These are phyloP conservation scores for Drosophila murphyi DNA, from an alignment of 1,140 invertebrate genomes.

Conservation along the genomic window DNA sequence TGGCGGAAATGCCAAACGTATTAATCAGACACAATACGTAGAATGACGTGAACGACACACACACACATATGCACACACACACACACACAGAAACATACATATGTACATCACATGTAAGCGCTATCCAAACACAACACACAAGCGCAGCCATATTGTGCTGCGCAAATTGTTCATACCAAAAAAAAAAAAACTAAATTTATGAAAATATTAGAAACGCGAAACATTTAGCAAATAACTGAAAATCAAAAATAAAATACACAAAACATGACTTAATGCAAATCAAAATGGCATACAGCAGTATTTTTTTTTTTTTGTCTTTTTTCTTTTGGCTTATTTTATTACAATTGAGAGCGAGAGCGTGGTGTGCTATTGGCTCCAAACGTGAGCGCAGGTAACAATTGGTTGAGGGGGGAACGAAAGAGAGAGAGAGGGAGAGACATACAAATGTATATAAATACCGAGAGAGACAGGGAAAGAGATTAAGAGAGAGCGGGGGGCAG, in stretches of 20 bases:
- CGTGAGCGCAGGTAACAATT: constrained; percentile 61
- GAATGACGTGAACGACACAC: constrained; percentile 68
- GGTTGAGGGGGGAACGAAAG: constrained; percentile 1
- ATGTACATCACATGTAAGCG: constrained; percentile 58
- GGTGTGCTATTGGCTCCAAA: constrained; percentile 42
- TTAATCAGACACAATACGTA: constrained; percentile 69
- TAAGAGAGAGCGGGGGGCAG: constrained; percentile 21
- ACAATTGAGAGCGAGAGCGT: constrained; percentile 57
- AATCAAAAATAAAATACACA: constrained; percentile 34
- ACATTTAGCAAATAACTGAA: constrained; percentile 44
- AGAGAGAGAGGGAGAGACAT: not conserved
- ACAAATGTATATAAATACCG: too few species aligned
- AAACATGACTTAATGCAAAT: constrained; percentile 75
- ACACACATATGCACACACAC: not conserved
- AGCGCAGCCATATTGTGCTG: constrained; percentile 67
- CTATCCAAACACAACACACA: constrained; percentile 61
- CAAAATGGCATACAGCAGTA: constrained; percentile 63
- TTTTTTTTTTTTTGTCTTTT: constrained; percentile 6
- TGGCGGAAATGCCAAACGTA: constrained; percentile 75
- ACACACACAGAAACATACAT: constrained; percentile 4
- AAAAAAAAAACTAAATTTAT: constrained; percentile 21
- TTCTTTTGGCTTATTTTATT: constrained; percentile 47
- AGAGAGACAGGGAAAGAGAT: not conserved
- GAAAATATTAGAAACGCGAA: constrained; percentile 61
- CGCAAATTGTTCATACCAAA: constrained; percentile 69